Evolutionary conservation across 2,797 vertebrate species (phyloP), one percentile per base, ranked within the genome.

Genomic region (Merluccius polli): DNA sequence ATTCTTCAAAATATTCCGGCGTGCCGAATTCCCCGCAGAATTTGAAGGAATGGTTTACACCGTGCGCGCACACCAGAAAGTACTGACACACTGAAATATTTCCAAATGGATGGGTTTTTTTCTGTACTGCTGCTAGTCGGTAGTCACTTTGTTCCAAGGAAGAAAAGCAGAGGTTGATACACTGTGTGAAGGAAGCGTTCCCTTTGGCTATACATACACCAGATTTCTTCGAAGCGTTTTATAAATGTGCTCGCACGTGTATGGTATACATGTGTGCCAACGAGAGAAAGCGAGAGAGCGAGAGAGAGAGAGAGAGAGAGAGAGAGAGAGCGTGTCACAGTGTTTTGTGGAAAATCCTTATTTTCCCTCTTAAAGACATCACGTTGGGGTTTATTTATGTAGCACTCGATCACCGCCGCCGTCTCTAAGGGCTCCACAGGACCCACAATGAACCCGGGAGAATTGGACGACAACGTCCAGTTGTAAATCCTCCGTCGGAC

Each of bases 341-440:
- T 71, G 70, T 35, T 71, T 31, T 71, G 31, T 77, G 35, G 32
- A 75, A 83, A 82, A 76, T 59, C 52, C 21, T 71, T 71, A 11
- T n/a, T 31, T 68, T 68, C 65, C 29, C 24, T 29, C 65, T 31
- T 29, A 31, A 68, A 68, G 29, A 30, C 65, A 5, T 31, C 65
- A 68, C 24, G 65, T 30, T 7, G 18, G 65, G 2, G 11, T 31
- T 68, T 68, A 68, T 68, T 68, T 68, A 68, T 68, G 29, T 31
- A 31, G 65, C 65, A 13, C 65, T 68, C 65, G 13, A 68, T 68
- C 65, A 31, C 65, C 24, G 27, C 15, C 9, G 6, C 21, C 65
- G 65, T 30, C 65, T 68, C 65, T 4, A 68, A 29, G 65, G 65
- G 65, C 29, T 29, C 16, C 65, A 29, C 65, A 30, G 65, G 65